Base-by-base conservation (phyloP, 2,797 vertebrate genomes). In the Pogonophryne albipinna region DNA sequence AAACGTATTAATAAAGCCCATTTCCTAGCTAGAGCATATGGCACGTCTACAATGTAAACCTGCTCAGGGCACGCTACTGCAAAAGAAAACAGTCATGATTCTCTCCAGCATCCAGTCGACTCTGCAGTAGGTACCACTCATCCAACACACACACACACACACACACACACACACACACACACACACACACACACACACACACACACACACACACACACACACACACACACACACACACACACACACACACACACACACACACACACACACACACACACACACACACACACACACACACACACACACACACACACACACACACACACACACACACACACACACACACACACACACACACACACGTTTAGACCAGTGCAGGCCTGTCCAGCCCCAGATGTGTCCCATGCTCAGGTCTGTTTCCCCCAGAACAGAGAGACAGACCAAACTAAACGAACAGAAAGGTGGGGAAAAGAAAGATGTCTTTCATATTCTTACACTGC, bases 1-100 rank as follows among this genome's bases (percentile, higher is more conserved):
- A 87, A 90, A 84, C 16, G 65, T 87, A 91, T 93, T 93, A 94
- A 93, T 91, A 92, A 94, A 93, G 83, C 47, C 76, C 66, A 73
- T 92, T 94, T 94, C 90, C 92, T 84, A 60, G 46, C 76, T 41
- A 71, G 85, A 83, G 86, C 76, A 68, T 85, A 82, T 90, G 93
- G 91, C 86, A 85, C 4, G n/a, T 85, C 82, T 85, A 74, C 84
- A 92, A 83, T 73, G 77, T 91, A 93, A 94, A 94, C 90, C 87
- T 73, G 82, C 87, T 76, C 78, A 71, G 82, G 83, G 76, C 90
- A 91, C 71, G 82, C 88, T 88, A 69, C 72, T 83, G 89, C 86
- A 74, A 93, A 93, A 82, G 71, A 92, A 95, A 93, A 93, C 84
- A 87, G 75, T 34, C 44, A 67, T 88, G 87, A 91, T 88, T 85